Base-by-base conservation (phyloP, 2,888 invertebrate species). In the Allacma fusca region DNA sequence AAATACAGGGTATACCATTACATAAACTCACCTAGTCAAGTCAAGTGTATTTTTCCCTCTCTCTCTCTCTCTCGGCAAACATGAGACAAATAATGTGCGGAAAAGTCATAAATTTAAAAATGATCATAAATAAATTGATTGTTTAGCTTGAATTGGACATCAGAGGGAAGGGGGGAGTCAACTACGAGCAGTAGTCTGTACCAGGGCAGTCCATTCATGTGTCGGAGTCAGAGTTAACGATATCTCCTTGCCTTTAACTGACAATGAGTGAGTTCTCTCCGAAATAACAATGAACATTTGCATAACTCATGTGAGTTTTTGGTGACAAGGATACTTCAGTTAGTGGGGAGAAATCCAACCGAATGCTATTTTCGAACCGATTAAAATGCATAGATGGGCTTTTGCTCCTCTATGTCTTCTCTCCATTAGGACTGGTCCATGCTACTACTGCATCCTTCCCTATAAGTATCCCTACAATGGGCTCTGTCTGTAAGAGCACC, bases 121-220 rank as follows among this genome's bases (percentile, higher is more conserved):
- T 70, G 28, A 70, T 50, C 70, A 70, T 70, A 70, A 70, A 43
- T 44, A 40, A 70, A 70, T 70, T 70, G 59, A 73, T 73, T 62
- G 73, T 23, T 73, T 28, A 24, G 57, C 16, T 59, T 64, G 57
- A 34, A 34, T 62, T 29, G 26, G 64, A 73, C 62, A 62, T 64
- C 24, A 70, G 62, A 21, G 23, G 70, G 24, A 62, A 24, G 50
- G 26, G 19, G 43, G 40, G n/a, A 23, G 68, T 68, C 13, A 29
- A 67, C 13, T 50, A 19, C 19, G 19, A 16, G 19, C 50, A 19
- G 50, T 19, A 19, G 50, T 50, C 16, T 5, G 50, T 40, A 40
- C 40, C 1, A 16, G n/a, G 50, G 34, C 4, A 50, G 50, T 50
- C 19, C 4, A 34, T 34, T 34, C 34, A 34, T n/a, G n/a, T n/a